These are phyloP conservation scores for Laterallus jamaicensis DNA, from an alignment of 2,113 vertebrate species.

Conservation along the genomic window DNA sequence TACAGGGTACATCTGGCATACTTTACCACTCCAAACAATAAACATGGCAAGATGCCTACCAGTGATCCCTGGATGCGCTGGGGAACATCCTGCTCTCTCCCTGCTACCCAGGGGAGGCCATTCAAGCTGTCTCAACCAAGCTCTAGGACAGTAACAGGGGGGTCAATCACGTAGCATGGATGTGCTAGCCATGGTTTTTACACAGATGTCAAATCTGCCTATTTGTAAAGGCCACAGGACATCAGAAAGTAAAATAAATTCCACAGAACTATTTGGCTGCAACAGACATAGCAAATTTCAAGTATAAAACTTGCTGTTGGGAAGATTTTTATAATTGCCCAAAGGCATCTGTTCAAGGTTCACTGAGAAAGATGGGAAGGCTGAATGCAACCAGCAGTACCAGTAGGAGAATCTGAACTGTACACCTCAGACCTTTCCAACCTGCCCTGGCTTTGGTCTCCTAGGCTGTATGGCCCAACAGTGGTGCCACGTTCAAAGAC, in stretches of 20 bases:
- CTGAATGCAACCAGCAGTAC: neutral
- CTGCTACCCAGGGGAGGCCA: neutral
- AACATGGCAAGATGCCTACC: neutral
- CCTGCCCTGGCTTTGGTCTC: neutral
- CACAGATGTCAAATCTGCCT: neutral
- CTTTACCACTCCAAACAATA: neutral
- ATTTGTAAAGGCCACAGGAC: neutral
- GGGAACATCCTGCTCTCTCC: neutral
- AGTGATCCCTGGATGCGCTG: neutral
- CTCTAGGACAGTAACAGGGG: neutral
- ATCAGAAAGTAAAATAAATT: neutral
- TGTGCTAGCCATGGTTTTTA: neutral
- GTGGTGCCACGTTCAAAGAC: neutral
- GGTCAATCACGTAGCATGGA: neutral
- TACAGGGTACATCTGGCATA: accelerated
- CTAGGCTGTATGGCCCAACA: accelerated
- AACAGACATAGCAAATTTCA: neutral
- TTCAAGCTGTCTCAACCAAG: neutral
- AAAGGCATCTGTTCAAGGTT: conserved; percentile 3
- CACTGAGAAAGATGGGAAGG: neutral
- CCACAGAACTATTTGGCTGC: neutral
- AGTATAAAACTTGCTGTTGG: neutral
- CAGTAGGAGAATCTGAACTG: neutral
- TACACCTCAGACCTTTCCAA: neutral
- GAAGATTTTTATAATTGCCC: neutral